Evolutionary conservation across 2,797 vertebrate genomes (phyloP).

Genomic region (Leptodactylus fallax): DNA sequence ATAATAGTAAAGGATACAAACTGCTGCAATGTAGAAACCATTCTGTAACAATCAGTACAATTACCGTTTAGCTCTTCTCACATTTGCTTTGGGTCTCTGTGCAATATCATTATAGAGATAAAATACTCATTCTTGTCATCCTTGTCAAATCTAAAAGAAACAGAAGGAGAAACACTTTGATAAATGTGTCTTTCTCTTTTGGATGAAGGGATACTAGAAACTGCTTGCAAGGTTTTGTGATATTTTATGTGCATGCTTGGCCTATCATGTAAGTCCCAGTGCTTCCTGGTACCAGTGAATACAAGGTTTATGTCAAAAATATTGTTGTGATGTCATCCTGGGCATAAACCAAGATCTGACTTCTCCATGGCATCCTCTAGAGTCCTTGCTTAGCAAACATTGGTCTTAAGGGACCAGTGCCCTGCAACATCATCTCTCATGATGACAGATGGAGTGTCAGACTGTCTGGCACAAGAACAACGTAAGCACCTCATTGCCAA

Average conservation of each 20-base stretch:
- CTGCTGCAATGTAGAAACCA: not conserved
- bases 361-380: not conserved
- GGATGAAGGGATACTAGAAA: not conserved
- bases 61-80: not conserved
- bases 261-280: slow-evolving; percentile 28
- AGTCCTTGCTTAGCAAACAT: slow-evolving; percentile 23
- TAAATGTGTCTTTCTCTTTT: slow-evolving; percentile 28
- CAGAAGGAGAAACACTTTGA: slow-evolving; percentile 46
- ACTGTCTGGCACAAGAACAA: slow-evolving; percentile 55
- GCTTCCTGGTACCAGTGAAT: slow-evolving; percentile 1
- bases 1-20: not conserved
- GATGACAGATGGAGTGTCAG: slow-evolving; percentile 61
- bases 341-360: slow-evolving; percentile 55
- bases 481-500: slow-evolving; percentile 57
- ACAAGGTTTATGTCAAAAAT: slow-evolving; percentile 52
- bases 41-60: not conserved
- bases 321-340: slow-evolving; percentile 56
- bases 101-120: not conserved
- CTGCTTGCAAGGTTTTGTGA: not conserved
- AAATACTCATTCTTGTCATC: not conserved
- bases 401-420: slow-evolving; percentile 31
- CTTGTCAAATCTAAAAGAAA: not conserved
- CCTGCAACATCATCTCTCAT: slow-evolving; percentile 49
- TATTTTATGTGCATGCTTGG: slow-evolving; percentile 35
- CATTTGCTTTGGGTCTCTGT: not conserved